These are phyloP conservation scores for Neuroterus valhalla DNA, from an alignment of 1,140 invertebrate genomes.

Conservation along the genomic window DNA sequence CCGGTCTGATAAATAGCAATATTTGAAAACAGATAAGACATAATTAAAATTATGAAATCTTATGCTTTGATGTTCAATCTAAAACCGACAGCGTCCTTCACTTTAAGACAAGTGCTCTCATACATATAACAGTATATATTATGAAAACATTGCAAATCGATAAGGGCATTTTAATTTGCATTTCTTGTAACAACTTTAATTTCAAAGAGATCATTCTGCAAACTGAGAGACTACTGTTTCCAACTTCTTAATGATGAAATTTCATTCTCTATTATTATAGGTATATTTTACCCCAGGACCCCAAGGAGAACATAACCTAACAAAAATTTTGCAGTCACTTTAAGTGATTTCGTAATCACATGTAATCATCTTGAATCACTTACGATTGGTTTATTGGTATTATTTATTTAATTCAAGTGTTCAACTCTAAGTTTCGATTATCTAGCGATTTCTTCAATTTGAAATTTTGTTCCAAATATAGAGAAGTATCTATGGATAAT, in stretches of 20 bases:
- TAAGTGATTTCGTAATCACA: no score
- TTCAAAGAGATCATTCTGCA: neutral
- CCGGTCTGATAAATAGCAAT: constrained; percentile 1
- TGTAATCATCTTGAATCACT: no score
- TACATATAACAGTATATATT: neutral
- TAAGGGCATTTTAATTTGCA: neutral
- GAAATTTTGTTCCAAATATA: no score
- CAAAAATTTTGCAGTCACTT: no score
- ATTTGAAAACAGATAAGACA: constrained; percentile 1
- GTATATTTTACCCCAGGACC: no score
- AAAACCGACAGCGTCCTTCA: neutral
- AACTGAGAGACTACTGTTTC: constrained; percentile 5
- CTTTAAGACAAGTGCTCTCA: neutral
- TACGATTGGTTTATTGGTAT: no score
- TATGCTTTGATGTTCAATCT: neutral
- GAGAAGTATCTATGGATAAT: no score
- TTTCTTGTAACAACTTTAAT: neutral
- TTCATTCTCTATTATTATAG: no score
- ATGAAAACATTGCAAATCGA: neutral
- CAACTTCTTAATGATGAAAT: neutral
- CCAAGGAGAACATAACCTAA: no score
- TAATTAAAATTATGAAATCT: constrained; percentile 22
- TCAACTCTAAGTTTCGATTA: no score
- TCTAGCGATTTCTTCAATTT: no score
- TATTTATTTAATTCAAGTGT: no score